Base-by-base conservation (phyloP, 23 tunicate species). In the Trididemnum miniatum region DNA sequence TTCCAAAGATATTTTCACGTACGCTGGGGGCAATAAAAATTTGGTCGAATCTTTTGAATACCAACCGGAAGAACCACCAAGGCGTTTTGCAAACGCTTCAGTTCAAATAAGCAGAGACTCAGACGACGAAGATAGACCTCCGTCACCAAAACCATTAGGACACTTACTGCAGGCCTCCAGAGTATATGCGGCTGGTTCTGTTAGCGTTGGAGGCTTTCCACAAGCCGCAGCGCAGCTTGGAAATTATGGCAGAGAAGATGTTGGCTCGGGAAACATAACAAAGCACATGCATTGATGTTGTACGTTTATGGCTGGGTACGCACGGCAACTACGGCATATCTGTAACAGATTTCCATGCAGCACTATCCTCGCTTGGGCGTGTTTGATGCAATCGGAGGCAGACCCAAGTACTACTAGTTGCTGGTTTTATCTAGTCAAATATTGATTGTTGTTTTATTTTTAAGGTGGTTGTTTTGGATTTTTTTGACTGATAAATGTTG, bases 121-220 rank as follows among this genome's bases (percentile, higher is more conserved):
- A 31, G 87, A 83, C 7, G 83, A 80, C 63, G 73, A 65, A 65
- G 83, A 85, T 51, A 65, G 64, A 77, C 89, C 89, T 2, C 89
- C 89, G 2, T 85, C 89, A 51, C 89, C 89, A 33, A 85, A 77
- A 7, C 89, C 83, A 23, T 30, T 65, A 9, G 54, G 44, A 2
- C 81, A 38, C 62, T 9, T 77, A 4, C 0, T 85, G 57, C 89
- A 65, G 32, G 77, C 76, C 31, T n/a, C n/a, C n/a, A 49, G 83
- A 1, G 74, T 77, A 4, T 77, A 34, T 39, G 25, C 82, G 23
- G 39, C 66, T 20, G 82, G 67, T 20, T 37, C 66, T 5, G 82
- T 77, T 3, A 52, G 82, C 25, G 26, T 77, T 2, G 59, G 59
- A 5, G 79, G 57, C 59, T 38, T 38, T 73, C 59, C 30, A 26